Percentiles rank a stretch among this genome's conserved stretches.
These are phyloP conservation scores for Spheniscus humboldti DNA, from an alignment of 2,797 vertebrate genomes.

Conservation along the genomic window DNA sequence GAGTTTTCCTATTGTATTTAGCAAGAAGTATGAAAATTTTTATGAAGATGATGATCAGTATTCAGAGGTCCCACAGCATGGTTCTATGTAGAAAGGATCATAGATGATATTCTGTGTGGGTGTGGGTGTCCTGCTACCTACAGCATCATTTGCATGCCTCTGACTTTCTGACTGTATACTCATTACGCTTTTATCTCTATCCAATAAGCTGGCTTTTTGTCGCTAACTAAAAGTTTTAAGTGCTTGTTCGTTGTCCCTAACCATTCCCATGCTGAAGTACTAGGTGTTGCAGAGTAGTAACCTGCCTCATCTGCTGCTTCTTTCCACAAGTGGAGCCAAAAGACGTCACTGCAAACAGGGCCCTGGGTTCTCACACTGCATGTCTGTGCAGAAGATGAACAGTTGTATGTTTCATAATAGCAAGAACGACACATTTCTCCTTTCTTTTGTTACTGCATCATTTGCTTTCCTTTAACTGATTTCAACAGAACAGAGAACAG, in stretches of 20 bases:
- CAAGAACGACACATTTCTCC: neutral
- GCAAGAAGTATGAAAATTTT: neutral
- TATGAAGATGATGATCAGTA: neutral
- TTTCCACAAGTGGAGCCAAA: neutral
- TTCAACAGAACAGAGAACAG: neutral
- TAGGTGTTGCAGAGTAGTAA: neutral
- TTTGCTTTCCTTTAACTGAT: neutral
- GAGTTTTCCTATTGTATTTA: neutral
- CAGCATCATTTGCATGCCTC: fast-evolving
- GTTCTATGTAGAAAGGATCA: fast-evolving
- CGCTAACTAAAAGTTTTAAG: neutral
- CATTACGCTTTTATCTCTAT: neutral
- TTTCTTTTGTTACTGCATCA: neutral
- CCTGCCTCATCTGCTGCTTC: neutral
- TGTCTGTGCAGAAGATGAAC: neutral
- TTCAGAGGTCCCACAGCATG: neutral
- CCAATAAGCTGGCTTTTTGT: neutral
- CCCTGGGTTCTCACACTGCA: neutral
- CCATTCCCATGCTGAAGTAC: neutral
- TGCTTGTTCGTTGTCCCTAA: neutral
- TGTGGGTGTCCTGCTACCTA: neutral
- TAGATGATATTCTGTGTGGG: fast-evolving
- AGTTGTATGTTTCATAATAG: neutral
- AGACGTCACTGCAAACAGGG: fast-evolving
- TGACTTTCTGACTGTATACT: neutral